A percentile compares a stretch with the other conserved stretches of the same genome.
Evolutionary conservation across 2,113 vertebrate species (phyloP).

Genomic region (Sorex fumeus): DNA sequence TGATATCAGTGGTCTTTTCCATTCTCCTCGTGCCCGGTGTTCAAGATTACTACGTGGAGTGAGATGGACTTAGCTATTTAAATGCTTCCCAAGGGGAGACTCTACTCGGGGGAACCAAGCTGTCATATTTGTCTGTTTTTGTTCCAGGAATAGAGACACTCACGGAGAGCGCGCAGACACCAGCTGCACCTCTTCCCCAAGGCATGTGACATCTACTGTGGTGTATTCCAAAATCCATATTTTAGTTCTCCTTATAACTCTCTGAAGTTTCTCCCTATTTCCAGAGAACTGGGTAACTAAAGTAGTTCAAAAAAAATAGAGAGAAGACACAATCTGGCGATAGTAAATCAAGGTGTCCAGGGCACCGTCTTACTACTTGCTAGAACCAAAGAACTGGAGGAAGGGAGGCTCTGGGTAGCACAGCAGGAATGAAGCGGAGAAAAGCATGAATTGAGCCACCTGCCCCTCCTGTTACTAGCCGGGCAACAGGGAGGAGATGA

Average conservation of each 20-base stretch:
- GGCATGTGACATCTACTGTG: no score
- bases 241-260: constrained; percentile 19
- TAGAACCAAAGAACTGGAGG: neutral
- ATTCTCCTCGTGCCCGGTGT: neutral
- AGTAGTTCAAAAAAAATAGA: neutral
- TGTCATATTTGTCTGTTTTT: neutral
- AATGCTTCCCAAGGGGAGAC: neutral
- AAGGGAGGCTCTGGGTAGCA: neutral
- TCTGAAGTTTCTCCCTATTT: neutral
- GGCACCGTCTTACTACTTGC: neutral
- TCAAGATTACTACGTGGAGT: neutral
- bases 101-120: neutral
- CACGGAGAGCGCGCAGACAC: neutral
- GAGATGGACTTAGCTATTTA: neutral
- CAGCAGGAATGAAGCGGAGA: neutral
- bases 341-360: neutral
- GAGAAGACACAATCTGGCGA: neutral
- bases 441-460: neutral
- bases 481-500: neutral
- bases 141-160: neutral
- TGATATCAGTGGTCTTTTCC: neutral
- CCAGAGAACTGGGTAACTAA: neutral
- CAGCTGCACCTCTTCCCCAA: no score
- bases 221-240: neutral
- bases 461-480: neutral